Conservation (phyloP, 2,113 vertebrate species). For the Pseudois nayaur region DNA sequence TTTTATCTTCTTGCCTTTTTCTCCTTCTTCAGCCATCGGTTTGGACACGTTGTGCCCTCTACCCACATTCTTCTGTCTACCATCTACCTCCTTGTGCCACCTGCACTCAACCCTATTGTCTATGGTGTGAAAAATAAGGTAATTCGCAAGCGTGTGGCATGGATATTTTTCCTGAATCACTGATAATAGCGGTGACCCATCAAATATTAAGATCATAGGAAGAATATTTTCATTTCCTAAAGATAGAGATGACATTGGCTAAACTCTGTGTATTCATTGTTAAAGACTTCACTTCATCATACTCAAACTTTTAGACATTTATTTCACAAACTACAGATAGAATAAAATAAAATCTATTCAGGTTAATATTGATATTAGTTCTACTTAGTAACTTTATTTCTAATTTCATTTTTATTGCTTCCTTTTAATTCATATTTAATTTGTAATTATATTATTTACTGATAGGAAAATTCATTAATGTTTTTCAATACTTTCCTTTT, state of each 20-base stretch:
- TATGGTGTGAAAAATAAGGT: slow-evolving; percentile 55
- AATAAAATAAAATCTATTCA: neutral
- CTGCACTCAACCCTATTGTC: slow-evolving; percentile 40
- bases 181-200: neutral
- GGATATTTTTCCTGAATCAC: neutral
- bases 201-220: neutral
- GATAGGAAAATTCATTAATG: neutral
- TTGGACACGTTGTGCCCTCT: neutral
- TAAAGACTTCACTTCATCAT: neutral
- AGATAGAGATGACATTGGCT: neutral
- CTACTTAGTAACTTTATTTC: neutral
- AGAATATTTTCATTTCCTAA: neutral
- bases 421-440: neutral
- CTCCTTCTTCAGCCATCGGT: neutral
- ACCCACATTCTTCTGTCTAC: neutral
- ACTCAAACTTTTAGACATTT: neutral
- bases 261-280: neutral
- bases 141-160: neutral
- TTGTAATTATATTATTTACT: neutral
- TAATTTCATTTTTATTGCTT: neutral
- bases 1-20: neutral
- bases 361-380: neutral
- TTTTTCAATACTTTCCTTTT: neutral
- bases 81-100: slow-evolving; percentile 41
- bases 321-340: neutral